phyloP scores from a whole-genome alignment of 1,140 invertebrate species.

The Calosoma granatense region DNA sequence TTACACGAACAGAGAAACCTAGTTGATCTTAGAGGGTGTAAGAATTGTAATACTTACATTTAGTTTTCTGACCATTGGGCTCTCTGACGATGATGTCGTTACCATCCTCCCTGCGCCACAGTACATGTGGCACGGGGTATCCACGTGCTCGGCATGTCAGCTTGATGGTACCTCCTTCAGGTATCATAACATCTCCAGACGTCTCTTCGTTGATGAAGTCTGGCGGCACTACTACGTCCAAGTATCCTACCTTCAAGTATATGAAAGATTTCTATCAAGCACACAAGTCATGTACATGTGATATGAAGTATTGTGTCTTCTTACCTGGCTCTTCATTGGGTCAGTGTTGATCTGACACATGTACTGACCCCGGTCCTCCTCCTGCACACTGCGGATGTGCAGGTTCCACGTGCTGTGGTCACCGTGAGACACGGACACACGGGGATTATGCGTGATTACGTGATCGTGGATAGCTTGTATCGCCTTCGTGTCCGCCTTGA shows the following conservation, averaged over 20 bases:
- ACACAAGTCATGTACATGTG: not conserved
- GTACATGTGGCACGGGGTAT: constrained; percentile 70
- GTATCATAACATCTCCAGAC: constrained; percentile 69
- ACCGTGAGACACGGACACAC: constrained; percentile 67
- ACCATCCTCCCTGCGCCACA: constrained; percentile 78
- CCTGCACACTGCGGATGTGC: constrained; percentile 68
- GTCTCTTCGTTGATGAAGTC: constrained; percentile 73
- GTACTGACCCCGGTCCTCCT: too few species aligned
- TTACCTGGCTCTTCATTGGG: too few species aligned
- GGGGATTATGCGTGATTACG: constrained; percentile 78
- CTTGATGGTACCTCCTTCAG: constrained; percentile 64
- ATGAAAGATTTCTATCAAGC: not conserved
- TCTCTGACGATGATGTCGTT: constrained; percentile 59
- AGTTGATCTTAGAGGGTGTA: too few species aligned
- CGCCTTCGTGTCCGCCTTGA: constrained; percentile 54
- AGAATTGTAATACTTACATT: constrained; percentile 22
- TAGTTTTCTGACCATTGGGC: constrained; percentile 21
- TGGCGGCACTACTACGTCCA: constrained; percentile 76
- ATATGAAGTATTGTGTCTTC: constrained; percentile 36
- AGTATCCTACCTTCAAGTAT: constrained; percentile 60
- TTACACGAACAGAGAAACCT: too few species aligned
- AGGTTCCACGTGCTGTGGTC: constrained; percentile 74
- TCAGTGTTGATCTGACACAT: too few species aligned
- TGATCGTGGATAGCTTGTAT: constrained; percentile 77
- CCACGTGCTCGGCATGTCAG: constrained; percentile 61